These are phyloP conservation scores for Argyresthia albistria DNA, from an alignment of 2,888 invertebrate species.

Conservation along the genomic window DNA sequence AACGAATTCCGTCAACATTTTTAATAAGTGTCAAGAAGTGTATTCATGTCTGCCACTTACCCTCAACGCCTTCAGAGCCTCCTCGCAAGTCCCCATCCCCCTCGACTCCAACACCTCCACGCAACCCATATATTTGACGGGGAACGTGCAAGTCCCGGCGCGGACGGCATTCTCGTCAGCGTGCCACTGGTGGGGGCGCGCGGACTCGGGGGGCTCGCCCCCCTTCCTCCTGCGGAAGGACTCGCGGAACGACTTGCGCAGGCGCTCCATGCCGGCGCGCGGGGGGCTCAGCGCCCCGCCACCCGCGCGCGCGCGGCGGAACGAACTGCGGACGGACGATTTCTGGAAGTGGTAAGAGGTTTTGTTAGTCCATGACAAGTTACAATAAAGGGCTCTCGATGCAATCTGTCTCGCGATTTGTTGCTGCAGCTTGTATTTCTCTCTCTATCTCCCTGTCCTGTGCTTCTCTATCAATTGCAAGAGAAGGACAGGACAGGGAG, in stretches of 20 bases:
- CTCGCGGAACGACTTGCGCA: slow-evolving; percentile 91
- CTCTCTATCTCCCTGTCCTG: no score
- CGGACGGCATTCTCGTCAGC: slow-evolving; percentile 97
- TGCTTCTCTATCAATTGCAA: no score
- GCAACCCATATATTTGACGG: slow-evolving; percentile 98
- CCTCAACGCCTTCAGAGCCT: slow-evolving; percentile 96
- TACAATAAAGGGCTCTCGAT: no score
- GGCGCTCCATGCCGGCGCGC: slow-evolving; percentile 84
- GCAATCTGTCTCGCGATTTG: no score
- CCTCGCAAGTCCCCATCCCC: slow-evolving; percentile 99
- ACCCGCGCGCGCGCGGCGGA: slow-evolving; percentile 54
- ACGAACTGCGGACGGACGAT: slow-evolving; percentile 61
- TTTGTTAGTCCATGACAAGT: background rate
- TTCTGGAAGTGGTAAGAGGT: slow-evolving; percentile 34
- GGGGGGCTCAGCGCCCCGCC: slow-evolving; percentile 57
- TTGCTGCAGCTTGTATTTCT: no score
- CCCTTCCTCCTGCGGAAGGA: slow-evolving; percentile 95
- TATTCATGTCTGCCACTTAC: slow-evolving; percentile 68
- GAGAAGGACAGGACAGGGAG: no score
- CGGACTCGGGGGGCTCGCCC: slow-evolving; percentile 85
- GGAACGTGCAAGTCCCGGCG: slow-evolving; percentile 96
- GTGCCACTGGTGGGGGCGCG: slow-evolving; percentile 98
- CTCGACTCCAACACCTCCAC: slow-evolving; percentile 99
- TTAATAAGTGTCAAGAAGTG: no score
- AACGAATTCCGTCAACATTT: no score